phyloP scores from a whole-genome alignment of 2,797 vertebrate genomes.

The Danio albolineatus region DNA sequence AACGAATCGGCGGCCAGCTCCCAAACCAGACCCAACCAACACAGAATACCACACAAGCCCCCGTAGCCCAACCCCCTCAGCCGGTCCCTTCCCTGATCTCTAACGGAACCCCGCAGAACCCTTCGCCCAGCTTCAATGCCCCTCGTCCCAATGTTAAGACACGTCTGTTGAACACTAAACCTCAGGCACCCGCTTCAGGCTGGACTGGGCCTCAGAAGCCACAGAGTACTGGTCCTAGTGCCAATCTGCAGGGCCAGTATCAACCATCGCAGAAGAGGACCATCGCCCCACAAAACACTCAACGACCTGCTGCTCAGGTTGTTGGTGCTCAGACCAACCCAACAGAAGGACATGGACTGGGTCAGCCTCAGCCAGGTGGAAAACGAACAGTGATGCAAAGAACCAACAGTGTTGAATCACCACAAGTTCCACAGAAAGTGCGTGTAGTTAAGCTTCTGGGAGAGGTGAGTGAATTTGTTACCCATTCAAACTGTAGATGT shows the following conservation, averaged over 20 bases:
- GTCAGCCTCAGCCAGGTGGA: slow-evolving; percentile 76
- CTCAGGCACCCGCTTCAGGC: slow-evolving; percentile 27
- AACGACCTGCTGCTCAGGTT: slow-evolving; percentile 65
- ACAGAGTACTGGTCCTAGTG: slow-evolving; percentile 73
- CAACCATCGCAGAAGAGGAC: slow-evolving; percentile 76
- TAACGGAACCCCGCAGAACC: slow-evolving; percentile 65
- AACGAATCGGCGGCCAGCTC: slow-evolving; percentile 84
- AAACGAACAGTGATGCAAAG: slow-evolving; percentile 98
- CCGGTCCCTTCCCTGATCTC: slow-evolving; percentile 60
- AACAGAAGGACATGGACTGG: slow-evolving; percentile 50
- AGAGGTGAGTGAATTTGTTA: slow-evolving; percentile 84
- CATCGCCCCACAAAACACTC: slow-evolving; percentile 73
- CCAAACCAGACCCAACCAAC: slow-evolving; percentile 63
- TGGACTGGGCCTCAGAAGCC: slow-evolving; percentile 40
- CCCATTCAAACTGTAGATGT: slow-evolving; percentile 51
- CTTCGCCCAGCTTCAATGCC: slow-evolving; percentile 45
- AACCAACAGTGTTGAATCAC: slow-evolving; percentile 76
- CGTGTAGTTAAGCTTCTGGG: slow-evolving; percentile 92
- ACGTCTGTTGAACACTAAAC: slow-evolving; percentile 72
- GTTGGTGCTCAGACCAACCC: slow-evolving; percentile 57
- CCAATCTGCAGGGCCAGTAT: slow-evolving; percentile 74
- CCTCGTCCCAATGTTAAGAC: slow-evolving; percentile 72
- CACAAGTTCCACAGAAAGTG: slow-evolving; percentile 91
- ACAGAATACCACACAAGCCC: slow-evolving; percentile 45
- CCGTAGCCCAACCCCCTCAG: slow-evolving; percentile 59